Conservation (phyloP, 2,113 vertebrate species). For the Sebastes fasciatus region DNA sequence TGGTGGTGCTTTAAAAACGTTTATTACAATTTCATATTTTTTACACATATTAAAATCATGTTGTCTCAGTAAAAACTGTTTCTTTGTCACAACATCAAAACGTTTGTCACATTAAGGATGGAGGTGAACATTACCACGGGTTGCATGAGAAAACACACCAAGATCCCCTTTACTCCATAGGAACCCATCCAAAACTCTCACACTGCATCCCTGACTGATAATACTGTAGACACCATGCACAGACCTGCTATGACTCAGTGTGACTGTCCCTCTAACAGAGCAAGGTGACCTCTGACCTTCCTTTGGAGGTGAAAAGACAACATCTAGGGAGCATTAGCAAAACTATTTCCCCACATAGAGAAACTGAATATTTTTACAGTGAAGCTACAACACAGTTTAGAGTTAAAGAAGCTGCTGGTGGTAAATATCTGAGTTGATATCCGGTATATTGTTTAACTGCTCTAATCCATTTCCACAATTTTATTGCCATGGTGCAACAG, state of each 20-base stretch:
- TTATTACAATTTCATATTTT: not conserved
- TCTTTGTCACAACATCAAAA: constrained; percentile 12
- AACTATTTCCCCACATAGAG: not conserved
- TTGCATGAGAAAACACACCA: not conserved
- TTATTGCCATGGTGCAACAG: not conserved
- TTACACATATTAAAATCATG: constrained; percentile 9
- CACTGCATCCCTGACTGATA: not conserved
- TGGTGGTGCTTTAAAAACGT: not conserved
- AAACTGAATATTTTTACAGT: not conserved
- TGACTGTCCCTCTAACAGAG: not conserved
- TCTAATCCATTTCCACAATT: not conserved
- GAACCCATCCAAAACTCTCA: not conserved
- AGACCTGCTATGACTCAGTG: not conserved
- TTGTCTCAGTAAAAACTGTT: not conserved
- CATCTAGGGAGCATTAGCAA: not conserved
- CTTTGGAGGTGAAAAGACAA: not conserved
- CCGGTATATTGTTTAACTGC: not conserved
- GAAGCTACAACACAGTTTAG: not conserved
- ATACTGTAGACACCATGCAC: not conserved
- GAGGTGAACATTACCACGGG: not conserved
- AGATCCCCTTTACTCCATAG: constrained; percentile 7
- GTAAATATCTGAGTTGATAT: not conserved
- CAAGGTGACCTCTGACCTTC: not conserved
- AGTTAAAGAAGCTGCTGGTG: not conserved
- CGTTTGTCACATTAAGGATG: not conserved